Evolutionary conservation across 2,888 invertebrate genomes (phyloP).

Genomic region (Callyntrura guangdongensis): DNA sequence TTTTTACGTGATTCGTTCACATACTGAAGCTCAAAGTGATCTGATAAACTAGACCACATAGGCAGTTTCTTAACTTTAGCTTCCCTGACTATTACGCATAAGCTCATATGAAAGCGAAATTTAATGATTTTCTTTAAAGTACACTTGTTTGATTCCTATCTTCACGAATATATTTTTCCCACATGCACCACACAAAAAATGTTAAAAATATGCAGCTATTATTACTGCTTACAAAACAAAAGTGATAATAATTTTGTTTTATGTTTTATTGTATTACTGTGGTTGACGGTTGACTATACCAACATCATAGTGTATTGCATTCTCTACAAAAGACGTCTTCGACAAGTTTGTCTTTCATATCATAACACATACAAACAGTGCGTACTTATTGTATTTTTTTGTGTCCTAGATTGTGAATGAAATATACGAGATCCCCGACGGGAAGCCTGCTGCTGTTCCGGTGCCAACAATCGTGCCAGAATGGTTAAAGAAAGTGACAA

Average conservation of each 20-base stretch:
- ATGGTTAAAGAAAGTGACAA: slow-evolving; percentile 83
- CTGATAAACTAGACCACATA: too few species aligned
- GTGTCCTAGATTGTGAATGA: slow-evolving; percentile 75
- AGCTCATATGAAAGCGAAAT: background rate
- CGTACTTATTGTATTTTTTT: background rate
- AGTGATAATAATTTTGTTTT: background rate
- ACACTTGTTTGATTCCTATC: slow-evolving; percentile 4
- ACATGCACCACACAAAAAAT: background rate
- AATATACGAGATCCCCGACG: slow-evolving; percentile 84
- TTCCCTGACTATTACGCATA: too few species aligned
- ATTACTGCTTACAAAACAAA: background rate
- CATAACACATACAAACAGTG: background rate
- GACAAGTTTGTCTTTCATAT: background rate
- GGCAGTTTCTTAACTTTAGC: too few species aligned
- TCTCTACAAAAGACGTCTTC: background rate
- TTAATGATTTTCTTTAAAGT: slow-evolving; percentile 5
- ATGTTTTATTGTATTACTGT: too few species aligned
- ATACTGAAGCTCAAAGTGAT: too few species aligned
- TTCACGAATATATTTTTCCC: slow-evolving; percentile 9
- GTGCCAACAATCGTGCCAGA: slow-evolving; percentile 83
- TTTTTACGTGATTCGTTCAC: too few species aligned
- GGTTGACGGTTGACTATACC: too few species aligned
- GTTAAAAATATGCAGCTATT: background rate
- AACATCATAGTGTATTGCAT: too few species aligned
- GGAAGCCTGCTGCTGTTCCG: slow-evolving; percentile 82